Base-by-base conservation (phyloP, 2,888 invertebrate genomes). In the Ormia ochracea region DNA sequence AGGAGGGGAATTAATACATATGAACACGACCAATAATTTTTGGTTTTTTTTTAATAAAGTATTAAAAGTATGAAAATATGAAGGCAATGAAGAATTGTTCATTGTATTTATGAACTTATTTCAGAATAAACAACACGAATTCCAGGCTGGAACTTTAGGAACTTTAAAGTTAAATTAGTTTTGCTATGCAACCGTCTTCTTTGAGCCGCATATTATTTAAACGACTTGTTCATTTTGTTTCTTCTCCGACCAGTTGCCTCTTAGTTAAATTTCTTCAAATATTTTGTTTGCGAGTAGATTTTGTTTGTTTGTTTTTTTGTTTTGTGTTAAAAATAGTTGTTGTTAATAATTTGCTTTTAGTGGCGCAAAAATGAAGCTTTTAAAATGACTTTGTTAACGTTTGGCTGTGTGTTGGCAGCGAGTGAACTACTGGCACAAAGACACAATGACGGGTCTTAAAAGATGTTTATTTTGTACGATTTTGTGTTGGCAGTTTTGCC, bases 351-450 rank as follows among this genome's bases (percentile, higher is more conserved):
- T 41, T 38, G 23, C 10, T 38, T 31, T 33, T 54, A 36, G 14
- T 31, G 28, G n/a, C 28, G 52, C 38, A 17, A 54, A 66, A 41
- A 54, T n/a, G 31, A 3, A 41, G 23, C 5, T 21, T 23, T 69
- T 17, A 1, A 69, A 69, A 58, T 58, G 23, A 69, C 28, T 69
- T 56, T 58, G 45, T 36, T 7, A 58, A 58, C 33, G 12, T 23
- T 5, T 23, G 69, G 10, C 3, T 56, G 69, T 65, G 33, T 59
- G 56, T 50, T 50, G 23, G 43, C 56, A 63, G 68, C 56, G 4
- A 45, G 9, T 17, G 52, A 43, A 59, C 61, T 78, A 63, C 66
- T 74, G 73, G 63, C 63, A 75, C 58, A 75, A 65, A 75, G 63
- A 79, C 75, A 70, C 58, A 78, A 26, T 59, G 68, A 58, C 33